A percentile compares a stretch with the other conserved stretches of the same genome.
phyloP scores from a whole-genome alignment of 2,113 vertebrate species.

The Leptobrachium ailaonicum region DNA sequence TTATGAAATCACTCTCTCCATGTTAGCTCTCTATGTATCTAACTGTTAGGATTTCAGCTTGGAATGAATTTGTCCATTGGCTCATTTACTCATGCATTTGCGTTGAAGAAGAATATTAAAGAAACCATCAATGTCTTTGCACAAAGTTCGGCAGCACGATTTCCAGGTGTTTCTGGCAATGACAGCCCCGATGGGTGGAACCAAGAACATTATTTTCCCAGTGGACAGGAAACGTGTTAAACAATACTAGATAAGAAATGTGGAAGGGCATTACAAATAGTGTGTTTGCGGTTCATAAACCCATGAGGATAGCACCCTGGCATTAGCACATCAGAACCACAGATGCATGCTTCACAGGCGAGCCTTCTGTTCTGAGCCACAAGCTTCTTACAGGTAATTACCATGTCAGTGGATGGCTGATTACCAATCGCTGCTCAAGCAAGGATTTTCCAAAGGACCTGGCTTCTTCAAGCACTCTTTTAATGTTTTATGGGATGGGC shows the following conservation, averaged over 20 bases:
- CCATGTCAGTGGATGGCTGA: constrained; percentile 43
- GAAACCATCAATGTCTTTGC: constrained; percentile 9
- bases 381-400: constrained; percentile 41
- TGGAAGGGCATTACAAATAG: constrained; percentile 18
- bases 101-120: neutral
- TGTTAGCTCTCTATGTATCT: constrained; percentile 24
- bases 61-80: constrained; percentile 39
- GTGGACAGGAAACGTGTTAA: neutral
- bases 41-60: constrained; percentile 28
- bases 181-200: constrained; percentile 20
- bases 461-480: constrained; percentile 20
- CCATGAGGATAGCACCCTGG: constrained; percentile 34
- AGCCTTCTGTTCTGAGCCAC: constrained; percentile 32
- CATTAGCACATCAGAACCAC: constrained; percentile 44
- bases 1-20: neutral
- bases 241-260: constrained; percentile 14
- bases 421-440: constrained; percentile 32
- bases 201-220: constrained; percentile 33
- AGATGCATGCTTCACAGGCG: constrained; percentile 43
- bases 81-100: neutral
- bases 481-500: constrained; percentile 18
- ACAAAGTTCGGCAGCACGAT: neutral
- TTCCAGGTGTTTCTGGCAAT: constrained; percentile 5
- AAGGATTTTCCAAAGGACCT: constrained; percentile 29
- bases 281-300: constrained; percentile 15